phyloP scores from a whole-genome alignment of 2,888 invertebrate species.

The Leistus spinibarbis region DNA sequence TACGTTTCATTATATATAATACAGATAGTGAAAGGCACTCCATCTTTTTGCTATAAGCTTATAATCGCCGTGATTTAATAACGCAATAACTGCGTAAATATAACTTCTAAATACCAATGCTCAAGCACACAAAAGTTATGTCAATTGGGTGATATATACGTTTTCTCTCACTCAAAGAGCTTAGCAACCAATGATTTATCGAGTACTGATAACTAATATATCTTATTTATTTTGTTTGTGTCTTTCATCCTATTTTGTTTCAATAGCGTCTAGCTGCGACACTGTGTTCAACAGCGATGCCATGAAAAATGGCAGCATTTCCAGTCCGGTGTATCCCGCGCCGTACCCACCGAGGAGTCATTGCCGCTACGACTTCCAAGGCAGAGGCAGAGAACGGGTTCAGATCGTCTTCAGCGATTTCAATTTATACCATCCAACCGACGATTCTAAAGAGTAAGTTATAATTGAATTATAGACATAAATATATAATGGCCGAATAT shows the following conservation, averaged over 20 bases:
- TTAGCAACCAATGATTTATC: slow-evolving; percentile 5
- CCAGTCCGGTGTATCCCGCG: slow-evolving; percentile 84
- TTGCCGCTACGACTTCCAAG: slow-evolving; percentile 91
- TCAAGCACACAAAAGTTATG: no score
- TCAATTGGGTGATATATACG: no score
- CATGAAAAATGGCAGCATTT: slow-evolving; percentile 81
- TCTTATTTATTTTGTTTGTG: slow-evolving; percentile 2
- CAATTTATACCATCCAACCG: slow-evolving; percentile 72
- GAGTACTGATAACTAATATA: not conserved
- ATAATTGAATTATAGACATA: not conserved
- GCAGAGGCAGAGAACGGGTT: slow-evolving; percentile 82
- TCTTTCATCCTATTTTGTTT: slow-evolving; percentile 58
- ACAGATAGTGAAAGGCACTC: no score
- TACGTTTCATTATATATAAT: not conserved
- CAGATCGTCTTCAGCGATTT: slow-evolving; percentile 86
- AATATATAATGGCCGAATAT: no score
- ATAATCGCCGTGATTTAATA: no score
- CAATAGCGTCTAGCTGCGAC: slow-evolving; percentile 79
- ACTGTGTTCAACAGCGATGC: slow-evolving; percentile 79
- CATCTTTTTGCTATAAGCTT: no score
- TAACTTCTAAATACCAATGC: no score
- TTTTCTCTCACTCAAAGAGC: no score
- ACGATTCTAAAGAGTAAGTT: slow-evolving; percentile 69
- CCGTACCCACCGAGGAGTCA: slow-evolving; percentile 79
- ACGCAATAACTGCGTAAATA: no score